Conservation (phyloP, 2,797 vertebrate genomes). For the Taenioides sp. region DNA sequence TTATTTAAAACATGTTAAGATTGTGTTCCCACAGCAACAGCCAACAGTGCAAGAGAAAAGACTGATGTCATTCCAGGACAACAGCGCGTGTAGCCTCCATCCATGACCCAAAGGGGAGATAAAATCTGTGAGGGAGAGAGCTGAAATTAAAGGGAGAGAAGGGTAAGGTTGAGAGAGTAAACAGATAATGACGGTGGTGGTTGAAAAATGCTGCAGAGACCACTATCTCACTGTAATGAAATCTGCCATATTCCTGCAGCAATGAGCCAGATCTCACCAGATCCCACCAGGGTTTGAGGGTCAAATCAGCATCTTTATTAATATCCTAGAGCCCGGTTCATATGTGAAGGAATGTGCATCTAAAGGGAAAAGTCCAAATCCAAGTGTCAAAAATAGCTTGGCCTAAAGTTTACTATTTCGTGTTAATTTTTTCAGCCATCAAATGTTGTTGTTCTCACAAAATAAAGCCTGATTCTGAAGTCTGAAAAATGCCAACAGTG, state of each 20-base stretch:
- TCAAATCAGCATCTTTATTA: neutral
- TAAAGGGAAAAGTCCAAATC: neutral
- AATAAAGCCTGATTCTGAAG: neutral
- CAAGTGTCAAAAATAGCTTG: neutral
- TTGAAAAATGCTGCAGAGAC: constrained; percentile 15
- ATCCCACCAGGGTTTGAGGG: neutral
- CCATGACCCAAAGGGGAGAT: constrained; percentile 24
- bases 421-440: neutral
- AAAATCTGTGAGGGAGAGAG: neutral
- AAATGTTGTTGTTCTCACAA: neutral
- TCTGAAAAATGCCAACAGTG: no score
- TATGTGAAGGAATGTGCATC: neutral
- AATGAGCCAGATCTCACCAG: constrained; percentile 14
- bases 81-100: constrained; percentile 23
- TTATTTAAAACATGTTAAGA: neutral
- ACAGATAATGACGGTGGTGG: constrained; percentile 40
- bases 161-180: constrained; percentile 46
- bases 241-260: constrained; percentile 33
- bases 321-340: neutral
- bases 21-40: constrained; percentile 28
- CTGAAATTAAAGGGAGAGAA: constrained; percentile 44
- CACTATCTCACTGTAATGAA: constrained; percentile 45
- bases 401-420: neutral
- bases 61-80: constrained; percentile 37
- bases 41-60: constrained; percentile 25